Percentiles rank a stretch among this genome's conserved stretches.
These are phyloP conservation scores for Cephus sareptanus DNA, from an alignment of 2,888 invertebrate genomes.

Conservation along the genomic window DNA sequence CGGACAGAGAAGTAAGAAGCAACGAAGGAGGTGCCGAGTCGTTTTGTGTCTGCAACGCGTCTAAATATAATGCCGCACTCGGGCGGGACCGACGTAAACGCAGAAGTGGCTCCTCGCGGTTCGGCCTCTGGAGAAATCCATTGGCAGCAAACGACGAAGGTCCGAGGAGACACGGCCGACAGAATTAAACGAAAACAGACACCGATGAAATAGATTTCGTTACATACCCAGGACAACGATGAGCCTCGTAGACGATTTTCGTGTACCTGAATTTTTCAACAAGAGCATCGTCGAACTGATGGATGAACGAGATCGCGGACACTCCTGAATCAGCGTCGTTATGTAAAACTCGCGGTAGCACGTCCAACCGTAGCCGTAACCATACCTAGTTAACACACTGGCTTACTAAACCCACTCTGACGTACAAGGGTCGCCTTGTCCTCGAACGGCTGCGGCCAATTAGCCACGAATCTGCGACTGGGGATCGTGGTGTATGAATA, in stretches of 20 bases:
- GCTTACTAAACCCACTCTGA: slow-evolving; percentile 46
- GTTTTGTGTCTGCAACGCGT: slow-evolving; percentile 59
- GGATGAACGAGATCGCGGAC: neutral
- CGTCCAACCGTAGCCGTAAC: neutral
- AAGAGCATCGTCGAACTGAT: neutral
- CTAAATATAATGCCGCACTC: slow-evolving; percentile 45
- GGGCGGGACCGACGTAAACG: neutral
- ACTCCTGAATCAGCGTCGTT: neutral
- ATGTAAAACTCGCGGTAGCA: neutral
- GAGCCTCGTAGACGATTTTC: neutral
- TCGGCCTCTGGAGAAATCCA: slow-evolving; percentile 19
- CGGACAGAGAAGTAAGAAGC: neutral
- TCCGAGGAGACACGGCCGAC: neutral
- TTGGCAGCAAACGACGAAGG: neutral
- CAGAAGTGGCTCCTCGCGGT: neutral
- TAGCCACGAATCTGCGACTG: slow-evolving; percentile 47
- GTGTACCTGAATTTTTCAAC: neutral
- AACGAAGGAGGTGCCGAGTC: slow-evolving; percentile 49
- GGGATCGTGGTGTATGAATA: slow-evolving; percentile 28
- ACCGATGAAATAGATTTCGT: neutral
- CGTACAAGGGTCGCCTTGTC: slow-evolving; percentile 50
- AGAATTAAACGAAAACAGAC: neutral
- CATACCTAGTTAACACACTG: slow-evolving; percentile 34
- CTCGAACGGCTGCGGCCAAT: slow-evolving; percentile 50
- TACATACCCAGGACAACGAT: neutral